Base-by-base conservation (phyloP, 2,113 vertebrate species). In the Pongo pygmaeus region DNA sequence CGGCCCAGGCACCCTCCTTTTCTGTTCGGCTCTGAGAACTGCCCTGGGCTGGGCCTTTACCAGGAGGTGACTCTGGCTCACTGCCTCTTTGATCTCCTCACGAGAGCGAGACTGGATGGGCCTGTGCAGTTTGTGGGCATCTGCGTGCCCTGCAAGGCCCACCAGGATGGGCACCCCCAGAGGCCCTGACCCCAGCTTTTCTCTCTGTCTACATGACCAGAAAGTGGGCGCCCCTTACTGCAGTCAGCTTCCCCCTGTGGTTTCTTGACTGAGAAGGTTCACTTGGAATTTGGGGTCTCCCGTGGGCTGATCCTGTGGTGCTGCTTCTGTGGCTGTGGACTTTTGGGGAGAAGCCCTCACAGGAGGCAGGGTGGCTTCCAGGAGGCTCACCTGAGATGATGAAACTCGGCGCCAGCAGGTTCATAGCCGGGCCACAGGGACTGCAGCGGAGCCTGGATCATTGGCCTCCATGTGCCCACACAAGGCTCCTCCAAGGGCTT, bases 311-410 rank as follows among this genome's bases (percentile, higher is more conserved):
- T 27, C 25, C 48, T 40, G 1, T 32, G 46, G 10, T 25, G 25
- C 55, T 61, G 30, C 18, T 30, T 48, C n/a, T 52, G 23, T 30
- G 35, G 9, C 48, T 7, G 1, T 27, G n/a, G 64, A 52, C 32
- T 55, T 55, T 46, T 43, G 6, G 72, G 64, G 35, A 57, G n/a
- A 69, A 55, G 59, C 23, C 48, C 61, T 64, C 27, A 3, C 48
- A 7, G 9, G 8, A 12, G 22, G 7, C 23, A 43, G 22, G 9
- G 0, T 12, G 35, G 32, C 55, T 50, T 77, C 25, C 2, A 0
- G 57, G 27, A 46, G 12, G 35, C 74, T 22, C 25, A 4, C 20
- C 52, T 46, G 23, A 50, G n/a, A 16, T 12, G 46, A 23, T 14
- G 2, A 3, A 77, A 43, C 48, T 30, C 77, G 91, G 48, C 22